These are phyloP conservation scores for Agrypnus murinus DNA, from an alignment of 2,888 invertebrate species.

Conservation along the genomic window DNA sequence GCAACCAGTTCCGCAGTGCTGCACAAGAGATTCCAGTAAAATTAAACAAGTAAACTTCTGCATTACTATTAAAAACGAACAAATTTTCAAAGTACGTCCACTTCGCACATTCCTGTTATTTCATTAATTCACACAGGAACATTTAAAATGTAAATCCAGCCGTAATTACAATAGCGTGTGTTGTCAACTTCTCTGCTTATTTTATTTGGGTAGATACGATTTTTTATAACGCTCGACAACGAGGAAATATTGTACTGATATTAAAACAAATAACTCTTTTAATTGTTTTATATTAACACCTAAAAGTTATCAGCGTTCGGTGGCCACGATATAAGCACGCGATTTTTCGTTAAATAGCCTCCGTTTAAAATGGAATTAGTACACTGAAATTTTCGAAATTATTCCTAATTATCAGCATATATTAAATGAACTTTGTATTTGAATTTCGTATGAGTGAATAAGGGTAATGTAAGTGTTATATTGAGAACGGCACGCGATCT, in stretches of 20 bases:
- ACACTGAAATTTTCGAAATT: too few species aligned
- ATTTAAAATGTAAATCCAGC: constrained; percentile 25
- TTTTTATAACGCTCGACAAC: constrained; percentile 11
- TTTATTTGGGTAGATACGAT: constrained; percentile 23
- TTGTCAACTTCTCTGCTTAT: constrained; percentile 27
- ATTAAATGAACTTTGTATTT: too few species aligned
- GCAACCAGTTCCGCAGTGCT: constrained; percentile 38
- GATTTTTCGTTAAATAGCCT: too few species aligned
- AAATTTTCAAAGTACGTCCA: constrained; percentile 20
- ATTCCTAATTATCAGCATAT: too few species aligned
- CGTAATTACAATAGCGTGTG: constrained; percentile 27
- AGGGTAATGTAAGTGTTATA: too few species aligned
- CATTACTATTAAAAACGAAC: constrained; percentile 28
- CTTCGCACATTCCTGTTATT: constrained; percentile 24
- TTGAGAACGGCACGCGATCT: too few species aligned
- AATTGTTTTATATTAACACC: too few species aligned
- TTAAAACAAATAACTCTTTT: not conserved
- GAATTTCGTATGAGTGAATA: too few species aligned
- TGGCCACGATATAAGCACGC: too few species aligned
- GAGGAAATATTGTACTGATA: constrained; percentile 17
- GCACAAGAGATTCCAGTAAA: constrained; percentile 27
- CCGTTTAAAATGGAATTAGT: too few species aligned
- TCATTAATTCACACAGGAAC: constrained; percentile 26
- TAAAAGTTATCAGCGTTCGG: too few species aligned
- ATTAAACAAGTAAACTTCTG: constrained; percentile 31